Evolutionary conservation across 2,113 vertebrate species (phyloP), one percentile per base, ranked within the genome.

Genomic region (Ginglymostoma cirratum): DNA sequence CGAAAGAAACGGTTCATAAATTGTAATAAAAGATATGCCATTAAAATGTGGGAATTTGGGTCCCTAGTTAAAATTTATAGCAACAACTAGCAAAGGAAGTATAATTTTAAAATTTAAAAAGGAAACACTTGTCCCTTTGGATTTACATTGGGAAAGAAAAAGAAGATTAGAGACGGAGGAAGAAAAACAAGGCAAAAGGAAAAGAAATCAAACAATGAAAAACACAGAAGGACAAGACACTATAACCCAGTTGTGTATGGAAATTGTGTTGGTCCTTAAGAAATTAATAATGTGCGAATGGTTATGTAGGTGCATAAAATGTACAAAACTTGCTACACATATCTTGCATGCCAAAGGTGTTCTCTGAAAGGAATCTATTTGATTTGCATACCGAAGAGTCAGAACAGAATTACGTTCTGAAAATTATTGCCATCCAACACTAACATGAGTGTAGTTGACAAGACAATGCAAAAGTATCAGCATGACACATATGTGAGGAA

Each of bases 211-310:
- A 87, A 19, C 3, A 17, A 87, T 52, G 0, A 61, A 45, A 15
- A 90, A 55, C 15, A 14, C 2, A 90, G 27, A 48, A 23, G 38
- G 14, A 61, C 52, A 34, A n/a, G 30, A 30, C 8, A 42, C 4
- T 19, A 1, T 42, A 83, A 45, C 38, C 5, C 38, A 83, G 78
- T 21, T 42, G 38, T 23, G 38, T 42, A 21, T 42, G 38, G 78
- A 17, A 21, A 21, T 42, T 80, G 38, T 10, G 1, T 34, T 1
- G 1, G 2, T 34, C 27, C 3, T 17, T 61, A 30, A 55, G 52
- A 90, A 61, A 30, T 90, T 90, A 90, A 90, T n/a, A 90, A 90
- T 61, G 87, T n/a, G 23, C 61, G 52, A 90, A 90, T 61, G 87
- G 52, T 30, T 15, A 30, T 27, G 14, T 61, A 34, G 52, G 14